Percentiles rank a stretch among this genome's conserved stretches.
phyloP scores from a whole-genome alignment of 1,140 invertebrate species.

The Ganaspis sp. region DNA sequence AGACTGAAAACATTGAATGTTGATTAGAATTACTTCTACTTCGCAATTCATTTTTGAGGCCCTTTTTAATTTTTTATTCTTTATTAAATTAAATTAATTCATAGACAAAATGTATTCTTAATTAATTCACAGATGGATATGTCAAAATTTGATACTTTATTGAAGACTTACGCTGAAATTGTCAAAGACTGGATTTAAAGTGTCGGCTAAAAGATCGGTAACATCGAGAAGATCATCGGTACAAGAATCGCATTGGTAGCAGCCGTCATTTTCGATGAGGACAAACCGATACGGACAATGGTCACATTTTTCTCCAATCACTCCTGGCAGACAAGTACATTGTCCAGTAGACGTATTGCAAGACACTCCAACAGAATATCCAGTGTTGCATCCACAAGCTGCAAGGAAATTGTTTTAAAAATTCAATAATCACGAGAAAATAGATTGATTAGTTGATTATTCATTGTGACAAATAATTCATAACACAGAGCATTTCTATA shows the following conservation, averaged over 20 bases:
- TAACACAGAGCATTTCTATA: no score
- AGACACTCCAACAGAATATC: slow-evolving; percentile 91
- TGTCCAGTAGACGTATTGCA: slow-evolving; percentile 93
- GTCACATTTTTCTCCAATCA: slow-evolving; percentile 96
- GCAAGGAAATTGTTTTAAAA: slow-evolving; percentile 44
- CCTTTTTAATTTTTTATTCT: no score
- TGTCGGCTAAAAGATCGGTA: slow-evolving; percentile 83
- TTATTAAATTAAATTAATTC: neutral
- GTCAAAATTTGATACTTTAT: neutral
- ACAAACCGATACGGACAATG: slow-evolving; percentile 91
- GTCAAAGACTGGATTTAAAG: slow-evolving; percentile 81
- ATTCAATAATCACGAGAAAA: neutral
- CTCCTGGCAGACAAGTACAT: slow-evolving; percentile 96
- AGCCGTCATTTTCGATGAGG: slow-evolving; percentile 82
- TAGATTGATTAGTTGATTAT: no score
- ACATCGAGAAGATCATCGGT: slow-evolving; percentile 91
- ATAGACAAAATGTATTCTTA: no score
- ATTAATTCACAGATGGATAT: no score
- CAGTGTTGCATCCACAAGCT: slow-evolving; percentile 91
- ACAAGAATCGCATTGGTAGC: slow-evolving; percentile 91
- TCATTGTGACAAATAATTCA: no score
- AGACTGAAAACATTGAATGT: slow-evolving; percentile 71
- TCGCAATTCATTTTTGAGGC: no score
- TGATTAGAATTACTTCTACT: no score
- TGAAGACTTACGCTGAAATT: slow-evolving; percentile 82